Percentiles rank a stretch among this genome's conserved stretches.
phyloP scores from a whole-genome alignment of 2,113 vertebrate species.

The Morone saxatilis region DNA sequence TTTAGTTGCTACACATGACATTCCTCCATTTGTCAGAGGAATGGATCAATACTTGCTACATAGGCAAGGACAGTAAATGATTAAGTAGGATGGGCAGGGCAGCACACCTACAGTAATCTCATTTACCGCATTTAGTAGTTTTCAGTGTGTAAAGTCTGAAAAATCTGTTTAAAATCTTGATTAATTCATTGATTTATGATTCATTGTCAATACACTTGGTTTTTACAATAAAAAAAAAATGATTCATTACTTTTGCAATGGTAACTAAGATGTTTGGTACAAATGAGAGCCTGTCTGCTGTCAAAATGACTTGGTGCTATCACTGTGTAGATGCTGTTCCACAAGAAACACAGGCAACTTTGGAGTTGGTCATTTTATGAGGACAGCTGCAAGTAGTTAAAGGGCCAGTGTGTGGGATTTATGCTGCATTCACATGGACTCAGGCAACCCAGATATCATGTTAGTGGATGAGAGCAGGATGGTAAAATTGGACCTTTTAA shows the following conservation, averaged over 20 bases:
- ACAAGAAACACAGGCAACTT: background rate
- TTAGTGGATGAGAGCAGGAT: too few species aligned
- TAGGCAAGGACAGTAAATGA: background rate
- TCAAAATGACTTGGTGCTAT: background rate
- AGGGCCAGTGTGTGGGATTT: too few species aligned
- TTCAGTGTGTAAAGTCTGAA: background rate
- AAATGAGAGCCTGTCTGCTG: background rate
- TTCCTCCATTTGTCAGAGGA: constrained; percentile 34
- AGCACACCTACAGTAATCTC: background rate
- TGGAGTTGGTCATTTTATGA: background rate
- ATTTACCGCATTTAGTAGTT: background rate
- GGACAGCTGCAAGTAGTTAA: background rate
- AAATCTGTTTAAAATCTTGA: background rate
- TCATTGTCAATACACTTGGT: constrained; percentile 27
- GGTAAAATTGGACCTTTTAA: too few species aligned
- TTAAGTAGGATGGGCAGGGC: background rate
- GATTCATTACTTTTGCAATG: background rate
- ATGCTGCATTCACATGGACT: too few species aligned
- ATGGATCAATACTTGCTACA: background rate
- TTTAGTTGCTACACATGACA: background rate
- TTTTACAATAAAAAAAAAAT: constrained; percentile 41
- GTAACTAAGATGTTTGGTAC: background rate
- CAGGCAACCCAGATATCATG: too few species aligned
- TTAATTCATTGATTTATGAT: background rate
- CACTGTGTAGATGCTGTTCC: background rate